Evolutionary conservation across 2,113 vertebrate genomes (phyloP).

Genomic region (Trochalopteron elliotii): DNA sequence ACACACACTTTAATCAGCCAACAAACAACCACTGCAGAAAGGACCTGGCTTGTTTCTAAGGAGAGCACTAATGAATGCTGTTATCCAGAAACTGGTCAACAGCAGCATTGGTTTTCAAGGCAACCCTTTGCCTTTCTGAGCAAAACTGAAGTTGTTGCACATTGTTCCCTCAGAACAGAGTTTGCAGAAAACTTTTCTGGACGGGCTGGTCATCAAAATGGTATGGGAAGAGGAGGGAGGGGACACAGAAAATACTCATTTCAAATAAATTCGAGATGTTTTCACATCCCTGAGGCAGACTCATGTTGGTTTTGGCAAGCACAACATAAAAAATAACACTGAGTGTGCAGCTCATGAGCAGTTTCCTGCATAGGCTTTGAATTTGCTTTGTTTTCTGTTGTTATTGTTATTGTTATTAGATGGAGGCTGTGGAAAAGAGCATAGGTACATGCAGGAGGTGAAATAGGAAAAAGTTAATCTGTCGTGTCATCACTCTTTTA

Average conservation of each 20-base stretch:
- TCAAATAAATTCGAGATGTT: slow-evolving; percentile 52
- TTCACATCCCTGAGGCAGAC: slow-evolving; percentile 49
- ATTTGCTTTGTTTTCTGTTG: slow-evolving; percentile 48
- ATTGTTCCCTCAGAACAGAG: neutral
- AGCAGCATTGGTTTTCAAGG: neutral
- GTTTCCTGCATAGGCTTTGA: slow-evolving; percentile 62
- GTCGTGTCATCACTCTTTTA: slow-evolving; percentile 56
- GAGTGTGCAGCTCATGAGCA: slow-evolving; percentile 36
- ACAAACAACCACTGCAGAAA: neutral
- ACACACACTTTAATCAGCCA: neutral
- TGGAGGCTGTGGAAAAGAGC: slow-evolving; percentile 31
- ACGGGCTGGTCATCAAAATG: neutral
- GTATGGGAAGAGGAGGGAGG: neutral
- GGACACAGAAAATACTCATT: slow-evolving; percentile 51
- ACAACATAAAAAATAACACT: slow-evolving; percentile 53
- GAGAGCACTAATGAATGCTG: neutral
- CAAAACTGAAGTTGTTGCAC: neutral
- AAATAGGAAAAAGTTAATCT: slow-evolving; percentile 70
- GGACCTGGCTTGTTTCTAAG: neutral
- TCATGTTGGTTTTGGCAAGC: slow-evolving; percentile 66
- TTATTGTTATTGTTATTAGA: slow-evolving; percentile 54
- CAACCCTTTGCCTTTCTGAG: neutral
- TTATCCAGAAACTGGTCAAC: neutral
- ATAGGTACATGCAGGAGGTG: neutral
- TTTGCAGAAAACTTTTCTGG: neutral